phyloP scores from a whole-genome alignment of 1,140 invertebrate genomes.

The Drosophila rhopaloa region DNA sequence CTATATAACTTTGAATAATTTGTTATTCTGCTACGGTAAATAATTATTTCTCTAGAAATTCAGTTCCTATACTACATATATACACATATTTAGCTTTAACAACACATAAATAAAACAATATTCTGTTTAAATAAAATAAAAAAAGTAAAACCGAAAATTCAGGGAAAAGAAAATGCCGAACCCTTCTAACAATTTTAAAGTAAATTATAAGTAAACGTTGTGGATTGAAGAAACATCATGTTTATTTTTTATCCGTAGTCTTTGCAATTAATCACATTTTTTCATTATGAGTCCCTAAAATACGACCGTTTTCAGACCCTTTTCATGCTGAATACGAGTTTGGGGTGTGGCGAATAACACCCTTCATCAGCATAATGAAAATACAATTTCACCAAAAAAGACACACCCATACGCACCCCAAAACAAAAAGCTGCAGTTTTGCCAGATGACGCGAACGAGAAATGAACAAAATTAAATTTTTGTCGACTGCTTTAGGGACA shows the following conservation, averaged over 20 bases:
- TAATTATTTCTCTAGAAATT: too few relatives aligned
- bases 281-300: conserved; percentile 22
- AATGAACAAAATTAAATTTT: conserved; percentile 59
- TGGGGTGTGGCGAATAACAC: conserved; percentile 20
- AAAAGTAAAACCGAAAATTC: too few relatives aligned
- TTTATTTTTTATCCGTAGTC: not conserved
- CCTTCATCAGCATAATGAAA: conserved; percentile 72
- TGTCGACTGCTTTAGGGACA: conserved; percentile 26
- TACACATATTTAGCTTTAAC: too few relatives aligned
- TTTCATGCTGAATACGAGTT: conserved; percentile 14
- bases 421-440: conserved; percentile 39
- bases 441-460: conserved; percentile 24
- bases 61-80: too few relatives aligned
- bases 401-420: conserved; percentile 20
- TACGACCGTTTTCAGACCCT: conserved; percentile 5
- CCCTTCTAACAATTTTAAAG: too few relatives aligned
- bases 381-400: conserved; percentile 30
- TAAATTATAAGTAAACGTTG: too few relatives aligned
- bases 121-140: too few relatives aligned
- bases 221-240: not conserved
- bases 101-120: too few relatives aligned
- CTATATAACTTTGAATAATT: too few relatives aligned
- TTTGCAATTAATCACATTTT: conserved; percentile 17
- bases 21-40: too few relatives aligned
- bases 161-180: too few relatives aligned